Base-by-base conservation (phyloP, 2,797 vertebrate genomes). In the Gallinago nigripennis region DNA sequence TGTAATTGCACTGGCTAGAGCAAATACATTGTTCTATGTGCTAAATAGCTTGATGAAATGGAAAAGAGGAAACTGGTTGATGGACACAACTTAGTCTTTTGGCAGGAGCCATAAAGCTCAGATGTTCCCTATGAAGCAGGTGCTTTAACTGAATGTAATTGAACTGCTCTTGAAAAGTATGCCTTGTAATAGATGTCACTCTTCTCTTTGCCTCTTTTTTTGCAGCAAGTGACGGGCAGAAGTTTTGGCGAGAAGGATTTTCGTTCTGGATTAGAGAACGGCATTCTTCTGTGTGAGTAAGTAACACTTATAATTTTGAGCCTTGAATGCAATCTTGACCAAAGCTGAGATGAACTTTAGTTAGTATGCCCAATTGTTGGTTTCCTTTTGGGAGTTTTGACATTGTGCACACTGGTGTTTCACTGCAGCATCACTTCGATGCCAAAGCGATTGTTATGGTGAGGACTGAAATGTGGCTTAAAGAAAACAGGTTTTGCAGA, bases 221-320 rank as follows among this genome's bases (percentile, higher is more conserved):
- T 97, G 11, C 95, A 99, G 99, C 99, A 99, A 94, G 99, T 99
- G 91, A 99, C 99, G 1, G 99, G 99, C 91, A 98, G 99, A 98
- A 98, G 98, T 97, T 99, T 99, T 95, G 99, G 98, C 86, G 99
- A 99, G 88, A 99, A 98, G 89, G 98, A 99, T 94, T 99, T 99
- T 97, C 98, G 99, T 95, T 98, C 98, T 3, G 99, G 98, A 48
- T 97, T 99, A 97, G 99, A 99, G 98, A 99, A 99, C 18, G 99
- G 99, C 88, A 99, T 99, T 93, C 98, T 99, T 95, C 98, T 99
- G 31, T 99, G 99, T 98, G 99, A 99, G 99, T 99, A 98, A 99
- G 99, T 99, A 97, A 71, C 60, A 17, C 54, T 78, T 92, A 57
- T 1, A 41, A 54, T 82, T 95, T 86, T 79, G 25, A 92, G 31